Evolutionary conservation across 2,113 vertebrate species (phyloP), one percentile per base, ranked within the genome.

Genomic region (Centropristis striata): DNA sequence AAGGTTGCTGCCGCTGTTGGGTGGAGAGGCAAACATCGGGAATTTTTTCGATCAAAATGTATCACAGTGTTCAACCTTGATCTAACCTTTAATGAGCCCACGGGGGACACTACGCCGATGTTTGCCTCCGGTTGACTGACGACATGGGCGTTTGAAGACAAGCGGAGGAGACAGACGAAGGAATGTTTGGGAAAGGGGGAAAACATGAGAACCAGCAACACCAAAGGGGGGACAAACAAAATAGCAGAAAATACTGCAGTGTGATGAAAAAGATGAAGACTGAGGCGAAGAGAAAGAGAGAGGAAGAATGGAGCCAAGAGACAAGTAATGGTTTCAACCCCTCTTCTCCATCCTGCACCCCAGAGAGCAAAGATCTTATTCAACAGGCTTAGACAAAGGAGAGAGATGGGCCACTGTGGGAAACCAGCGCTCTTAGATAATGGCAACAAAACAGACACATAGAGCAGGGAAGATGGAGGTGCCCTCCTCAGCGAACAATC

Each of bases 31-130:
- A 3, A 69, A 58, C 23, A 2, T 76, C 39, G 46, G 28, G 42
- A 3, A 15, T 44, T 47, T 58, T 28, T 64, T 53, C 18, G 0
- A 37, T 75, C 75, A 44, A 84, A 83, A 75, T 50, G 44, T 82
- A 79, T 77, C 67, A 23, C 46, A 67, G 85, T 3, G 63, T 66
- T 74, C 23, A 50, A 92, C 88, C 90, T 87, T 92, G 80, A 88
- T 85, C 58, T 81, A 54, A 90, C 86, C 84, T 86, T n/a, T 92
- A 91, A 88, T 83, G 87, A 91, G 86, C 57, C 72, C 70, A 74
- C 60, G 0, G 39, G 84, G 75, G 83, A 85, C 73, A n/a, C n/a
- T 2, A 13, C 23, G 14, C 37, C 5, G 7, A n/a, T 0, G 57
- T 16, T 49, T 4, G 6, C 63, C 39, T 67, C 51, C 1, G 73